Base-by-base conservation (phyloP, 2,797 vertebrate species). In the Thripadectes ignobilis region DNA sequence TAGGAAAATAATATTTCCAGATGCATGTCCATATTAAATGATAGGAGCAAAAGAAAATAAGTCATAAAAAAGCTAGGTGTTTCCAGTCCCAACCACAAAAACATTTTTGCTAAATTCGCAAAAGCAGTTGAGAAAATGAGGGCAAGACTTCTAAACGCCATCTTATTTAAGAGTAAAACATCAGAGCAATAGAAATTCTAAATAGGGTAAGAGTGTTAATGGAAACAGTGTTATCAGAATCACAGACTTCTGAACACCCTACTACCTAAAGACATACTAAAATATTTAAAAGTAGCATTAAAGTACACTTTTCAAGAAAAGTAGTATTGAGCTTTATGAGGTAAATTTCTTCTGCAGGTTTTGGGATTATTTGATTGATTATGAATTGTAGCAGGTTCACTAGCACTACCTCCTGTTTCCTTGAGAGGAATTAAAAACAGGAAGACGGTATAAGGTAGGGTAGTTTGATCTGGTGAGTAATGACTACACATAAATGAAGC, bases 81-180 rank as follows among this genome's bases (percentile, higher is more conserved):
- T 91, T 91, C 22, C 45, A 85, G 86, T 75, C 20, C 27, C 48
- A 82, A 15, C 68, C 73, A 91, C 79, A 85, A 89, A 83, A 29
- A 32, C n/a, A 21, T 88, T 71, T 76, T 71, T 86, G 43, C 65
- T 72, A 79, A 69, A 80, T 93, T 65, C 88, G 36, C 43, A 88
- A 94, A 84, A 95, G 34, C 77, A 80, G 55, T 84, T 89, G 69
- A 80, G 92, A 96, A 95, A 94, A 95, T 85, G 85, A 32, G 72
- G 54, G 82, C 85, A 82, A 91, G 72, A 94, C 81, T 57, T 93
- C 65, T 49, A 76, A 87, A 67, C 38, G 90, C n/a, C 74, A 46
- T 85, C 73, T 94, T 87, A 93, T 66, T 95, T 96, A 72, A 76
- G 51, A 92, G n/a, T 34, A 91, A 92, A 93, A 78, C 23, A 62